phyloP scores from a whole-genome alignment of 2,888 invertebrate genomes.

The Tetragonula carbonaria region DNA sequence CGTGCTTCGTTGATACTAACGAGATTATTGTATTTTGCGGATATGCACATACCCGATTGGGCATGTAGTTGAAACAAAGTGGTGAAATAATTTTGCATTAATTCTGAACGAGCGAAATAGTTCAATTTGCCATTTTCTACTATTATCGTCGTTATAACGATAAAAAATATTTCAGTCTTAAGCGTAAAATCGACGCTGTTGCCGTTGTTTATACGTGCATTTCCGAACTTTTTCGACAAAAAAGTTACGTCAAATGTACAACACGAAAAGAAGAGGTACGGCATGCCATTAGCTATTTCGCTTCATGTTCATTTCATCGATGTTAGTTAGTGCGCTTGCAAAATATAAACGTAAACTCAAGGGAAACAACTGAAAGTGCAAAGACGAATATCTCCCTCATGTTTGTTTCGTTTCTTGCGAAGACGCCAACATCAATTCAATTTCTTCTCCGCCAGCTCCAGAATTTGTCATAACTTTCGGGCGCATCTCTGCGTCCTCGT shows the following conservation, averaged over 20 bases:
- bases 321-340: background rate
- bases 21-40: background rate
- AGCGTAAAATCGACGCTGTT: background rate
- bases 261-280: background rate
- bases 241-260: background rate
- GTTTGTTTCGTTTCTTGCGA: slow-evolving; percentile 7
- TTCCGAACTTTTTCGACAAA: background rate
- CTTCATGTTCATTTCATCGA: background rate
- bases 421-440: background rate
- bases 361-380: background rate
- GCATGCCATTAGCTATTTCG: background rate
- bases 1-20: background rate
- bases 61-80: background rate
- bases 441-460: slow-evolving; percentile 17
- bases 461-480: background rate
- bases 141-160: background rate
- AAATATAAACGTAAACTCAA: background rate
- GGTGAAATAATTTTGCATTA: background rate
- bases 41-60: background rate
- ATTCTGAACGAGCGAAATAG: background rate
- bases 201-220: too few species aligned
- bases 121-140: background rate
- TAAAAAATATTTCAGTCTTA: background rate
- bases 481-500: background rate
- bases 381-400: background rate